Base-by-base conservation (phyloP, 1,140 invertebrate genomes). In the Drosophila mayri region DNA sequence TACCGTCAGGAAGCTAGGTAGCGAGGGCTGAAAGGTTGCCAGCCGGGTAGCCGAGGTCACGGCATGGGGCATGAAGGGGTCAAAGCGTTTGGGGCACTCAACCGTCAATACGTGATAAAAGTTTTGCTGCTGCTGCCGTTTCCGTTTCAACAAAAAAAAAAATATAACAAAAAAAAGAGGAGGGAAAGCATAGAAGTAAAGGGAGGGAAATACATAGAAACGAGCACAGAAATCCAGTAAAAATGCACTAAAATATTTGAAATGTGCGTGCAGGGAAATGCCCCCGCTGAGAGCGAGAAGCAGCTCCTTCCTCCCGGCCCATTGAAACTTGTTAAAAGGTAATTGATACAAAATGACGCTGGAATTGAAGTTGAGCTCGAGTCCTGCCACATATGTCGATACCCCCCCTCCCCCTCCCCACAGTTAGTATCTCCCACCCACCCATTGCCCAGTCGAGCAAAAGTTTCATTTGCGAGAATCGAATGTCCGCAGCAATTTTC, bases 61-160 rank as follows among this genome's bases (percentile, higher is more conserved):
- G 50, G 62, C 9, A 46, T 20, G 50, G 41, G 41, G 49, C 43
- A 30, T 8, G 30, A 11, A 40, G 55, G 40, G 63, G 63, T 63
- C 44, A 60, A 76, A 63, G 63, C 64, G 68, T 74, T 57, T 74
- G 66, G 81, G 76, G 76, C 82, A 81, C 74, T 85, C 82, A 87
- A 87, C 83, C 76, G 79, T 87, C 83, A 87, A 87, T 87, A 87
- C 79, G 83, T 87, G 84, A 87, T 87, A 87, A 87, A 87, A 87
- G 83, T 83, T 72, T 68, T 72, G 50, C 68, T 72, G 65, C 66
- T 88, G 67, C 79, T 83, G 75, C 79, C 71, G 83, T 87, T 82
- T 86, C 83, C 83, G 83, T 81, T 76, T 61, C 47, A 62, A 38
- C 41, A 43, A 63, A 58, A 66, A 37, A 44, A 46, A 28, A 20